Evolutionary conservation across 2,888 invertebrate genomes (phyloP).

Genomic region (Nymphalis urticae): DNA sequence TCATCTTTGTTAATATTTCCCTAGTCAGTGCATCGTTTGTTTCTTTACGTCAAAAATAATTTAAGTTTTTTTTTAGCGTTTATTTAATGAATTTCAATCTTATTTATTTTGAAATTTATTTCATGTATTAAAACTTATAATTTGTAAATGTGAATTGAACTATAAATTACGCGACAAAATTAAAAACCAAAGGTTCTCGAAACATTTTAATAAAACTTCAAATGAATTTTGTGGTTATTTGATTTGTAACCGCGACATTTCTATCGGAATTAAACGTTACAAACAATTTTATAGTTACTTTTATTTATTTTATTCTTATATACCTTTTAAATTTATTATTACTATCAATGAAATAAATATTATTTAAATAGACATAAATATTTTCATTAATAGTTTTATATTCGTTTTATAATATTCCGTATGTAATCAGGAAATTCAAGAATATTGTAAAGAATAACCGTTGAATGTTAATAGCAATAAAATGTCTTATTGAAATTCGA

Average conservation of each 20-base stretch:
- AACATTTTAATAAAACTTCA: constrained; percentile 22
- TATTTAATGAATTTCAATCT: too few species aligned
- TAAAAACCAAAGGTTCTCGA: constrained; percentile 10
- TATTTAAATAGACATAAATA: neutral
- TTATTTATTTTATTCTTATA: too few species aligned
- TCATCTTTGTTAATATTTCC: constrained; percentile 58
- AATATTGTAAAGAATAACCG: constrained; percentile 26
- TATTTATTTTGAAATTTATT: neutral
- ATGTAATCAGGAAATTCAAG: constrained; percentile 11
- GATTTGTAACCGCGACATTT: constrained; percentile 18
- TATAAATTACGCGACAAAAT: constrained; percentile 13
- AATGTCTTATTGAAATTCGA: constrained; percentile 37
- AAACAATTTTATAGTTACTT: too few species aligned
- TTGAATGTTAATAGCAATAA: constrained; percentile 37
- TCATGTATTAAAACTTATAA: neutral
- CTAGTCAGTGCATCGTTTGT: constrained; percentile 19
- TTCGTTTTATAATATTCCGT: neutral
- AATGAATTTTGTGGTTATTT: constrained; percentile 28
- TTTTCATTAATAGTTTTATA: constrained; percentile 1
- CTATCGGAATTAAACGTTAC: too few species aligned
- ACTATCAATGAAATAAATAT: too few species aligned
- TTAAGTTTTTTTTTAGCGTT: neutral
- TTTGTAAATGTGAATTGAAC: constrained; percentile 1
- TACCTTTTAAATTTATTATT: too few species aligned
- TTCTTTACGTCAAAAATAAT: neutral